These are phyloP conservation scores for Drosophila carrolli DNA, from an alignment of 1,140 invertebrate genomes.

Conservation along the genomic window DNA sequence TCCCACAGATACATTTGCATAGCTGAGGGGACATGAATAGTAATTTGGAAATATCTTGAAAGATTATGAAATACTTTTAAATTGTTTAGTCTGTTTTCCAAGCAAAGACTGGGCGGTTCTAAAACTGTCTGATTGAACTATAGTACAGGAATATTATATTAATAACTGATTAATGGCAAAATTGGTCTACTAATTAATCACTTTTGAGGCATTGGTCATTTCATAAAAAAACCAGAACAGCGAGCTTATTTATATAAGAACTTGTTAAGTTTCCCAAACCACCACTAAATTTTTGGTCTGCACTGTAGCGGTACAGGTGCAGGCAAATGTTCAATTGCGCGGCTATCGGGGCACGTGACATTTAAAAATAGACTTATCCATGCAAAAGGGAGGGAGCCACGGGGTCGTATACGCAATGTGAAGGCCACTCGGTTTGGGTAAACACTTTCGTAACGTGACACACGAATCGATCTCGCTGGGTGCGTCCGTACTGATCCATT, in stretches of 20 bases:
- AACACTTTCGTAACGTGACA: slow-evolving; percentile 24
- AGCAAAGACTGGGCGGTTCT: too few species aligned
- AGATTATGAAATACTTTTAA: slow-evolving; percentile 1
- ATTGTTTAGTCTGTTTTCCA: neutral
- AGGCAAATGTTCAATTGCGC: slow-evolving; percentile 13
- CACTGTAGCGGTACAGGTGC: slow-evolving; percentile 18
- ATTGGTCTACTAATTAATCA: too few species aligned
- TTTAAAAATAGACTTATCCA: slow-evolving; percentile 61
- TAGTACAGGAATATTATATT: too few species aligned
- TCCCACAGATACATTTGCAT: slow-evolving; percentile 31
- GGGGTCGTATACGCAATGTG: slow-evolving; percentile 46
- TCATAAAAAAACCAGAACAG: too few species aligned
- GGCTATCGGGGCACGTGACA: slow-evolving; percentile 63
- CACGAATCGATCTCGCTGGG: neutral
- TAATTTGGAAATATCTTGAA: neutral
- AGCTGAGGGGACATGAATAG: slow-evolving; percentile 1
- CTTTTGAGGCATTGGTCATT: too few species aligned
- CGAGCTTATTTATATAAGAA: too few species aligned
- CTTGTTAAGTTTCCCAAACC: neutral
- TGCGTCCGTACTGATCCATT: slow-evolving; percentile 1
- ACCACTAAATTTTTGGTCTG: neutral
- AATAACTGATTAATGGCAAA: too few species aligned
- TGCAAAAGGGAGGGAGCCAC: slow-evolving; percentile 26
- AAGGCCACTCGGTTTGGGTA: slow-evolving; percentile 36
- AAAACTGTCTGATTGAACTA: too few species aligned